These are phyloP conservation scores for Hydractinia symbiolongicarpus DNA, from an alignment of 30 jellyfish, hydroid and myxozoan species.

Conservation along the genomic window DNA sequence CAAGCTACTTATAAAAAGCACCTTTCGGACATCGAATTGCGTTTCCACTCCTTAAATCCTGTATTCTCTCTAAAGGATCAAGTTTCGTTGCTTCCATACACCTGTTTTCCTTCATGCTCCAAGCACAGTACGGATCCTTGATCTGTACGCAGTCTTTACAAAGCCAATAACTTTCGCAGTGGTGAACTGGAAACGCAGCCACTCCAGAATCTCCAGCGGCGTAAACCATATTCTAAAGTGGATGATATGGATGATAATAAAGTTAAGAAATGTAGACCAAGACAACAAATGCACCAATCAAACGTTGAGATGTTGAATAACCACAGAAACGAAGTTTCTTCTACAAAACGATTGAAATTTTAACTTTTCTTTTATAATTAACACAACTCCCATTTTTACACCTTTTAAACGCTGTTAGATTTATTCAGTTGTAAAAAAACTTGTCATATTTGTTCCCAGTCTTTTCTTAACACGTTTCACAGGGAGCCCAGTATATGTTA, in stretches of 20 bases:
- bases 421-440: no score
- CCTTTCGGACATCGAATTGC: neutral
- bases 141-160: neutral
- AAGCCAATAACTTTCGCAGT: neutral
- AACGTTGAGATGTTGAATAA: neutral
- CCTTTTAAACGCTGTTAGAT: no score
- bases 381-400: no score
- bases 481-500: no score
- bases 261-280: neutral
- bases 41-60: neutral
- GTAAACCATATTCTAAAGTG: neutral
- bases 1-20: neutral
- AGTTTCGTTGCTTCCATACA: neutral
- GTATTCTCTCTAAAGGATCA: neutral
- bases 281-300: neutral
- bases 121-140: neutral
- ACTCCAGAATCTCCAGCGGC: constrained; percentile 9
- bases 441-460: no score
- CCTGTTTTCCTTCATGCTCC: neutral
- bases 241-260: neutral
- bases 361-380: no score
- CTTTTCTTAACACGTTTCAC: no score
- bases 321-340: no score
- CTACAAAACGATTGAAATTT: no score
- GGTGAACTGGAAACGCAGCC: neutral